Percentiles rank a stretch among this genome's conserved stretches.
Evolutionary conservation across 2,797 vertebrate species (phyloP).

Genomic region (Diplodus puntazzo): DNA sequence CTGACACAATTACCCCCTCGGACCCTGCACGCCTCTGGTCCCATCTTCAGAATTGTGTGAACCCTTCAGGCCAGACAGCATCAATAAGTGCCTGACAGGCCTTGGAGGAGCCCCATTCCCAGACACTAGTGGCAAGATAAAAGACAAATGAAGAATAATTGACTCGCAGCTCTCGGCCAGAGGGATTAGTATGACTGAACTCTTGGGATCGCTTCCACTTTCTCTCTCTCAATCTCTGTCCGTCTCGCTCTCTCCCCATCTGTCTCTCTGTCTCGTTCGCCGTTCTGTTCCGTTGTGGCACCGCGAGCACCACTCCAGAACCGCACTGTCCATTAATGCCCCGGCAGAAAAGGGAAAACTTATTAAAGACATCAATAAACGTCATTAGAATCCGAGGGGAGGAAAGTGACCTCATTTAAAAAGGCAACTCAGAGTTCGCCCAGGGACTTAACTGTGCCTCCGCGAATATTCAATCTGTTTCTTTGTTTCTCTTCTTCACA

Average conservation of each 20-base stretch:
- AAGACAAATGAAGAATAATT: constrained; percentile 87
- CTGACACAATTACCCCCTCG: constrained; percentile 72
- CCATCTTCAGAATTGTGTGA: constrained; percentile 62
- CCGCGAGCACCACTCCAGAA: constrained; percentile 38
- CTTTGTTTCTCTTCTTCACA: background rate
- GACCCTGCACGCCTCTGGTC: constrained; percentile 53
- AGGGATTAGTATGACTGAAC: constrained; percentile 82
- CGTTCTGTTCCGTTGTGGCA: constrained; percentile 36
- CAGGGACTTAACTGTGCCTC: constrained; percentile 37
- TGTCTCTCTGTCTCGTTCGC: constrained; percentile 51
- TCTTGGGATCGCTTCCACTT: constrained; percentile 72
- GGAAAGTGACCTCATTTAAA: constrained; percentile 75
- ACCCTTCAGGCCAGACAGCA: constrained; percentile 76
- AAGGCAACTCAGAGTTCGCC: constrained; percentile 55
- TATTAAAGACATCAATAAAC: constrained; percentile 83
- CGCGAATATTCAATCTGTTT: constrained; percentile 36
- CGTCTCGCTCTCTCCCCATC: constrained; percentile 58
- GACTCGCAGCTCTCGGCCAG: constrained; percentile 80
- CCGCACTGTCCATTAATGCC: constrained; percentile 63
- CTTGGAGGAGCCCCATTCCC: constrained; percentile 68
- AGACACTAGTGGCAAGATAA: constrained; percentile 77
- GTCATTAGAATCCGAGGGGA: constrained; percentile 72
- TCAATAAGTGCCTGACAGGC: constrained; percentile 75
- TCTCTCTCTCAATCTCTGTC: constrained; percentile 66
- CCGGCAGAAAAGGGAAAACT: constrained; percentile 57